phyloP scores from a whole-genome alignment of 1,140 invertebrate genomes.

The Tetragnatha versicolor region DNA sequence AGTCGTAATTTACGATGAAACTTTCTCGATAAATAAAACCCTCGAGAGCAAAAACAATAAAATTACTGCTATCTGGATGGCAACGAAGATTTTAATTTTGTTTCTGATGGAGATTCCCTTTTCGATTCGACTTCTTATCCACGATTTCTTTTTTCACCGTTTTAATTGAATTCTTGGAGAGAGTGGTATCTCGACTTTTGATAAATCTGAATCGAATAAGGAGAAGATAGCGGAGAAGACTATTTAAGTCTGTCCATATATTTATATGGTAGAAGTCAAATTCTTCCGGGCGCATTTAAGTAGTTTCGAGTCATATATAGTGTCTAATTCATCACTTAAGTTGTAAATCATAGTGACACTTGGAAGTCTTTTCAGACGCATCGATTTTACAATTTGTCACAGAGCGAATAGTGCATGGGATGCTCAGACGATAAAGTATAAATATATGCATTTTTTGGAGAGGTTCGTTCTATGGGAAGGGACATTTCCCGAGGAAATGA shows the following conservation, averaged over 20 bases:
- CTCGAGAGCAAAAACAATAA: conserved; percentile 21
- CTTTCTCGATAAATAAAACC: conserved; percentile 14
- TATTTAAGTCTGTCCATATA: no score
- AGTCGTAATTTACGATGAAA: background rate
- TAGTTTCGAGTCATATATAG: background rate
- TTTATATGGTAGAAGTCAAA: no score
- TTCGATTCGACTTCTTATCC: background rate
- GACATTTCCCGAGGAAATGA: no score
- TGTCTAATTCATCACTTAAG: conserved; percentile 27
- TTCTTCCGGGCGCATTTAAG: background rate
- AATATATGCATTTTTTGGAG: no score
- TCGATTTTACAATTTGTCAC: conserved; percentile 35
- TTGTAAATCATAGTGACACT: conserved; percentile 26
- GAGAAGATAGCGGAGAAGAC: no score
- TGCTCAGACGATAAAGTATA: no score
- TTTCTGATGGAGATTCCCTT: conserved; percentile 9
- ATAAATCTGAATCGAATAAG: background rate
- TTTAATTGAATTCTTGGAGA: background rate
- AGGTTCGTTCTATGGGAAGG: no score
- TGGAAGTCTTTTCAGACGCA: background rate
- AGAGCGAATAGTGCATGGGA: no score
- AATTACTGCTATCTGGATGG: background rate
- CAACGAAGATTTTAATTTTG: conserved; percentile 1
- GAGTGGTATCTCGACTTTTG: background rate
- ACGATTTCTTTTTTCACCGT: background rate